These are phyloP conservation scores for Coracopsis vasa DNA, from an alignment of 2,113 vertebrate genomes.

Conservation along the genomic window DNA sequence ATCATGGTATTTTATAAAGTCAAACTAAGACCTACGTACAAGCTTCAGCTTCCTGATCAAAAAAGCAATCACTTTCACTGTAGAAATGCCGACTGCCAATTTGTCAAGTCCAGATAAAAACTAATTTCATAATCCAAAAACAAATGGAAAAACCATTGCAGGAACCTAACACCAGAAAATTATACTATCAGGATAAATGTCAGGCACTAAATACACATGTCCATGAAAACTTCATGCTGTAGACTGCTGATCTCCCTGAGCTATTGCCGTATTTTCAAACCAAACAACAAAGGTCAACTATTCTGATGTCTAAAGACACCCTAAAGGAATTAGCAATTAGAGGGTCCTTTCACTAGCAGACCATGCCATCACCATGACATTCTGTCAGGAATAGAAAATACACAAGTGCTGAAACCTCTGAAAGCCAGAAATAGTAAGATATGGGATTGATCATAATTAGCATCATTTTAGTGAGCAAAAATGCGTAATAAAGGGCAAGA, in stretches of 20 bases:
- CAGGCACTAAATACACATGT: background rate
- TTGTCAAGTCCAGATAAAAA: conserved; percentile 21
- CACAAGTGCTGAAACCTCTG: background rate
- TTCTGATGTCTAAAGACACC: background rate
- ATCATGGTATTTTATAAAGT: background rate
- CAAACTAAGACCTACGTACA: background rate
- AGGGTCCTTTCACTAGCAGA: background rate
- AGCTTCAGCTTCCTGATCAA: background rate
- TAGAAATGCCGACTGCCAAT: background rate
- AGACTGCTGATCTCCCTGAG: background rate
- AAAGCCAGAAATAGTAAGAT: background rate
- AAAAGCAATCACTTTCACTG: background rate
- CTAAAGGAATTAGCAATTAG: background rate
- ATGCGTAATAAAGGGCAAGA: background rate
- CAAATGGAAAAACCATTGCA: background rate
- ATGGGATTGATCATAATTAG: background rate
- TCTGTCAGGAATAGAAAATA: background rate
- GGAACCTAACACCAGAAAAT: conserved; percentile 20
- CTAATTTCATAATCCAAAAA: conserved; percentile 36
- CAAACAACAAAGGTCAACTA: background rate
- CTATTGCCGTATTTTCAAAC: background rate
- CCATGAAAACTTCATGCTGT: background rate
- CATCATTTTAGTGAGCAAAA: background rate
- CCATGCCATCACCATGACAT: background rate
- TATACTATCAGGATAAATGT: background rate